Evolutionary conservation across 2,797 vertebrate species (phyloP).

Genomic region (Muraenolepis orangiensis): DNA sequence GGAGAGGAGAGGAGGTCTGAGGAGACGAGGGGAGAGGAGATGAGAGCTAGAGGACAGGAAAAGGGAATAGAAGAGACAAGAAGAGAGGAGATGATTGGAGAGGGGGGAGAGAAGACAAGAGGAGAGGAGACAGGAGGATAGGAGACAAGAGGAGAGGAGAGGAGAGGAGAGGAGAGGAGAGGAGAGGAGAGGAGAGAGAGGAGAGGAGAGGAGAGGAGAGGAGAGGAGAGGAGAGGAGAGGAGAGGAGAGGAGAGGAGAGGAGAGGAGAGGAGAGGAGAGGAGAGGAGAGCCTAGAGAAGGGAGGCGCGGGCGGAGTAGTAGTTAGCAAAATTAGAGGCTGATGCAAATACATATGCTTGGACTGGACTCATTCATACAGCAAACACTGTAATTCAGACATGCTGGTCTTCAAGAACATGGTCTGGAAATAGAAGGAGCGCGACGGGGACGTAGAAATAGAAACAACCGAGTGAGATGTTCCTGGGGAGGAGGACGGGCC

Average conservation of each 20-base stretch:
- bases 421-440: not conserved
- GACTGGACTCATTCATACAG: not conserved
- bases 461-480: not conserved
- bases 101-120: not conserved
- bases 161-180: not conserved
- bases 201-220: not conserved
- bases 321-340: not conserved
- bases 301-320: not conserved
- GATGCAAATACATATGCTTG: not conserved
- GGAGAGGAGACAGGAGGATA: not conserved
- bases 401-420: not conserved
- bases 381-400: slow-evolving; percentile 1
- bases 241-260: not conserved
- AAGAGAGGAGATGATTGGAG: not conserved
- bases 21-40: not conserved
- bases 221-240: not conserved
- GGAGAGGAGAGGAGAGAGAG: not conserved
- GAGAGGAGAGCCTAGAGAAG: not conserved
- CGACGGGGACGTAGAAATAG: not conserved
- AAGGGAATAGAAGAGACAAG: not conserved
- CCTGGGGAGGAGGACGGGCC: not conserved
- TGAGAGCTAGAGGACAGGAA: too few relatives aligned
- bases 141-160: not conserved
- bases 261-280: not conserved
- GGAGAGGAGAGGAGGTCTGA: not conserved